These are phyloP conservation scores for Podiceps cristatus DNA, from an alignment of 2,113 vertebrate species.

Conservation along the genomic window DNA sequence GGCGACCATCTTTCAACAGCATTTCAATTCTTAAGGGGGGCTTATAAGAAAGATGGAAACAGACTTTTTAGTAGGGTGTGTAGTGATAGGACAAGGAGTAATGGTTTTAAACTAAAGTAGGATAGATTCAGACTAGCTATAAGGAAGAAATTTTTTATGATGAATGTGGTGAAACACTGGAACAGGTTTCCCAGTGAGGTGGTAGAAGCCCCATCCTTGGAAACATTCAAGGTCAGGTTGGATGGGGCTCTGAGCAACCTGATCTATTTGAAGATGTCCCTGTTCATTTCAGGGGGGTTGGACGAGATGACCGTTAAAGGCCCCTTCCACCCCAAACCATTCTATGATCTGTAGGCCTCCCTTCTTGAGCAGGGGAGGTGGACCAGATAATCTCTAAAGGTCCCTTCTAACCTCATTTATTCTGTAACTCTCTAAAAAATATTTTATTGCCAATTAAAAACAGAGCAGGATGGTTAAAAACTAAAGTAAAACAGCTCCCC, in stretches of 20 bases:
- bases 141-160: background rate
- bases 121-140: background rate
- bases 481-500: background rate
- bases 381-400: background rate
- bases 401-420: background rate
- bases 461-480: background rate
- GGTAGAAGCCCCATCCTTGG: background rate
- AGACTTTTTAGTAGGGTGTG: background rate
- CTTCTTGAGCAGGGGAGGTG: background rate
- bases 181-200: background rate
- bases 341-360: background rate
- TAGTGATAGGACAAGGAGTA: background rate
- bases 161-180: background rate
- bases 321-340: background rate
- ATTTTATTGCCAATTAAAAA: background rate
- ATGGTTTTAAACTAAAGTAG: background rate
- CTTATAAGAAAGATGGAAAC: background rate
- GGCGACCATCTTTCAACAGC: background rate
- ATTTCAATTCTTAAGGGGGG: background rate
- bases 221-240: background rate
- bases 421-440: background rate
- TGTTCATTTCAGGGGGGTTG: background rate
- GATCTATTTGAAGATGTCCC: background rate
- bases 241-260: background rate
- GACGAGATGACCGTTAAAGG: background rate